Evolutionary conservation across 2,888 invertebrate species (phyloP).

Genomic region (Ariolimax columbianus): DNA sequence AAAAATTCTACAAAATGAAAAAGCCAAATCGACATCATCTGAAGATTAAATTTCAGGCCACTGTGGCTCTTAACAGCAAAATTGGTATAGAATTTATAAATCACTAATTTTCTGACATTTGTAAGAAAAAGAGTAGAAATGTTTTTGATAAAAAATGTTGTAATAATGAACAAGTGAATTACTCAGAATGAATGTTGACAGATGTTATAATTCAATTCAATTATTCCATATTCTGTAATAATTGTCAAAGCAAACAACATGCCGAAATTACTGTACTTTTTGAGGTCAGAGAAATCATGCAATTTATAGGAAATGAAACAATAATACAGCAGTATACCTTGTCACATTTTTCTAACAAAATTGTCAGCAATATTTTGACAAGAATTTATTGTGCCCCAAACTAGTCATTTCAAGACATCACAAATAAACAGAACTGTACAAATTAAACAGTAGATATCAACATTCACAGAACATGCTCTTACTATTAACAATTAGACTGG

Average conservation of each 20-base stretch:
- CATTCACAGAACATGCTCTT: not conserved
- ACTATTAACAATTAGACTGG: not conserved
- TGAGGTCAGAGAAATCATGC: not conserved
- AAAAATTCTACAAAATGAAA: too few species aligned
- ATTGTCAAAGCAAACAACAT: not conserved
- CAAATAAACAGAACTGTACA: not conserved
- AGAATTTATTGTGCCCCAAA: conserved; percentile 12
- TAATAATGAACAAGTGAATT: too few species aligned
- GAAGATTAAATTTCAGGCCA: too few species aligned
- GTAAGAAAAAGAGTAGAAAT: too few species aligned
- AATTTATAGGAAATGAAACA: not conserved
- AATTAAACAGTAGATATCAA: not conserved
- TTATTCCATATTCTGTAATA: not conserved
- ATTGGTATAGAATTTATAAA: too few species aligned
- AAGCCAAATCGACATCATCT: too few species aligned
- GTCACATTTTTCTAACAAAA: not conserved
- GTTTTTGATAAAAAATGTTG: too few species aligned
- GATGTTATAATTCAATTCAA: not conserved
- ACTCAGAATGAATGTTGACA: too few species aligned
- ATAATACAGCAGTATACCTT: not conserved
- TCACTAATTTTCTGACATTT: too few species aligned
- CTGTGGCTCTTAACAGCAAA: too few species aligned
- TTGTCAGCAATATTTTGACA: not conserved
- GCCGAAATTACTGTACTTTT: not conserved
- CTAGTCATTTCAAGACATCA: not conserved